Base-by-base conservation (phyloP, 1,140 invertebrate species). In the Frieseomelitta varia region DNA sequence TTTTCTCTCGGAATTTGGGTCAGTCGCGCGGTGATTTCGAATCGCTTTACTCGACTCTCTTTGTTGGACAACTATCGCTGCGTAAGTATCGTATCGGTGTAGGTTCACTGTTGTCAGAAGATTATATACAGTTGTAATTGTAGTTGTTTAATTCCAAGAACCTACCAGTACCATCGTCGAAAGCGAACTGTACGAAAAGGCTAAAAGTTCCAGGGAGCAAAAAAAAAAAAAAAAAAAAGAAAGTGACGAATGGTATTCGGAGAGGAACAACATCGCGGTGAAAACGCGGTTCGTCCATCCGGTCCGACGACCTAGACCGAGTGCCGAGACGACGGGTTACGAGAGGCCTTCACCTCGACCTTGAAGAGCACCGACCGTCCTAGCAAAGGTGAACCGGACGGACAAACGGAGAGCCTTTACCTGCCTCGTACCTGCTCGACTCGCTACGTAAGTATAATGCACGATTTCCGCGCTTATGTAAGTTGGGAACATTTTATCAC, bases 301-400 rank as follows among this genome's bases (percentile, higher is more conserved):
- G 74, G 71, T 47, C 67, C 69, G 77, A 80, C 85, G 81, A 84
- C 82, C 87, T 81, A 91, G 87, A 92, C 82, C 85, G 87, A 90
- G 81, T 83, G 88, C 79, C 74, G 85, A 82, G 77, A 84, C 88
- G 86, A 91, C 88, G 84, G 82, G 86, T 91, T 88, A 78, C 82
- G 81, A 89, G 84, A 91, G 89, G 85, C 92, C 93, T 93, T 93
- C 91, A 91, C 93, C 92, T 93, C 90, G 92, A 91, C 92, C 93
- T 94, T 93, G 92, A 92, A 90, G 87, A 92, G 88, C 88, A 90
- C 90, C 89, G 92, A 93, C 91, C 90, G 90, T 92, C 86, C 91
- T 91, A 91, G 90, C 89, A 93, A 91, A 93, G 92, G 92, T 92
- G 90, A 93, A 90, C 90, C 88, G 88, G 91, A 92, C 86, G 89